Base-by-base conservation (phyloP, 2,113 vertebrate genomes). In the Lethenteron reissneri region DNA sequence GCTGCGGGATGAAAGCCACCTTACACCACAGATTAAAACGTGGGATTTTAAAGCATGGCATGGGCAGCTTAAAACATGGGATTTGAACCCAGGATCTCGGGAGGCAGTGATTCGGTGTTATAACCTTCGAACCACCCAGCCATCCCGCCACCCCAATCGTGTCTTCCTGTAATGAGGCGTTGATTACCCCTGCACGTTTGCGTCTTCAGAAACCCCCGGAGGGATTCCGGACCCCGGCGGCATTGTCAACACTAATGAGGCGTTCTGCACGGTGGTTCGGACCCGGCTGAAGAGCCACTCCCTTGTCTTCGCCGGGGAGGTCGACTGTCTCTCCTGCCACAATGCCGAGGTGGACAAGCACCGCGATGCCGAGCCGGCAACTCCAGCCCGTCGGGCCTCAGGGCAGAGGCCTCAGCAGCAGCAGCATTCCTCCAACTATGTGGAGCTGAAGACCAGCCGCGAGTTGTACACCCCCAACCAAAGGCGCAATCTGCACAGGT, bases 181-280 rank as follows among this genome's bases (percentile, higher is more conserved):
- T 41, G 5, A 7, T 41, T 41, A 41, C 41, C 41, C 41, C 41
- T 41, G 41, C 41, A 41, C 41, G 41, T 41, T 41, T 41, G 41
- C 6, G 41, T 7, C 41, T 41, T 57, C 78, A 92, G 89, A 87
- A 75, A 78, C 76, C 9, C 74, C 76, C 0, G 78, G 81, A 69
- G 78, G 82, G 60, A 74, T 70, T 72, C 87, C 89, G 1, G 81
- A 88, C 70, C 77, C 84, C 1, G 78, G 81, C 0, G 85, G 86
- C 9, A 83, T 85, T 10, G 86, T 92, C 4, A 90, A 92, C 81
- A 90, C 88, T n/a, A 90, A 90, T 1, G 84, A 88, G 75, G 88
- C 82, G 41, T 92, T 86, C 80, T 92, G 88, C 79, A 88, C 86
- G 1, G 89, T 92, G 77, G 83, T 92, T 58, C 84, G 84, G 71